Evolutionary conservation across 1,140 invertebrate genomes (phyloP).

Genomic region (Brachionus asplanchnoidis): DNA sequence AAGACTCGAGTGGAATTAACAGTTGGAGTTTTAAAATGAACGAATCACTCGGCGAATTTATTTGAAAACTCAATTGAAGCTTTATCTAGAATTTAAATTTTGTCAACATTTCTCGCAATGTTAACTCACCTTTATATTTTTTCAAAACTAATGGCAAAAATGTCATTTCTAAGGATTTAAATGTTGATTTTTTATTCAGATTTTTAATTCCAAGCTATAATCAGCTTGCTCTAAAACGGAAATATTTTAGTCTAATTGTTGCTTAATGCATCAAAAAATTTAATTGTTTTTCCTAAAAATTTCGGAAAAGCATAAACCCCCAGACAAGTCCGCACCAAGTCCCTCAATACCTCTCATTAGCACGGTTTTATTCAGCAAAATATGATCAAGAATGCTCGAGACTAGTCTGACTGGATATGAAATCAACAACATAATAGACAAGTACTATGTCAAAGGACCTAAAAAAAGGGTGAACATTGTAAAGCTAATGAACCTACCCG

Average conservation of each 20-base stretch:
- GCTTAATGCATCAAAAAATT: background rate
- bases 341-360: background rate
- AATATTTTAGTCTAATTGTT: background rate
- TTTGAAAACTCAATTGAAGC: background rate
- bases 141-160: background rate
- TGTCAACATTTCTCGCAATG: background rate
- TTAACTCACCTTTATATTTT: background rate
- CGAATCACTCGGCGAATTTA: background rate
- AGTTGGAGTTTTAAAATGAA: background rate
- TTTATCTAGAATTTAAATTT: background rate
- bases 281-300: background rate
- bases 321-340: background rate
- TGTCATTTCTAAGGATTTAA: background rate
- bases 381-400: background rate
- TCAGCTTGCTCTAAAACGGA: background rate
- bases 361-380: background rate
- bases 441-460: background rate
- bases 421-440: constrained; percentile 12
- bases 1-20: background rate
- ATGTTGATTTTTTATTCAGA: background rate
- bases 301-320: background rate
- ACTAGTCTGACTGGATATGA: constrained; percentile 15
- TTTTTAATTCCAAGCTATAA: background rate
- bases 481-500: background rate
- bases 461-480: background rate